phyloP scores from a whole-genome alignment of 2,113 vertebrate species.

The Myotis yumanensis region DNA sequence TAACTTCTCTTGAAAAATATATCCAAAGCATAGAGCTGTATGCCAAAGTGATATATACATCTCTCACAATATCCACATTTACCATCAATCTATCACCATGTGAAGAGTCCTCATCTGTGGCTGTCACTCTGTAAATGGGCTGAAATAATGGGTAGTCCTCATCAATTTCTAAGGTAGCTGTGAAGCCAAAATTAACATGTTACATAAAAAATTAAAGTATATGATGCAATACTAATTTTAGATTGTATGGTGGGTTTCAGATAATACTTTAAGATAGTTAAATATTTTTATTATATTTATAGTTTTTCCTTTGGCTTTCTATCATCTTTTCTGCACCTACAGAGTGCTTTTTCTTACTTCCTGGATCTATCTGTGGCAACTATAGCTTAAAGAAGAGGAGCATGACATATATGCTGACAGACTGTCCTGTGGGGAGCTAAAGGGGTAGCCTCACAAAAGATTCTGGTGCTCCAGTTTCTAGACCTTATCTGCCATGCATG shows the following conservation, averaged over 20 bases:
- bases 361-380: not conserved
- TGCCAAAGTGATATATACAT: not conserved
- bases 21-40: not conserved
- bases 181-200: slow-evolving; percentile 54
- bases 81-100: slow-evolving; percentile 48
- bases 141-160: slow-evolving; percentile 67
- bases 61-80: not conserved
- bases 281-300: not conserved
- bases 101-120: slow-evolving; percentile 4
- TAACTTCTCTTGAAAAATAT: not conserved
- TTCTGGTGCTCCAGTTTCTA: not conserved
- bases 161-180: slow-evolving; percentile 54
- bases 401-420: not conserved
- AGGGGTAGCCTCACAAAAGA: not conserved
- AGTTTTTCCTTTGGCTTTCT: not conserved
- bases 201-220: slow-evolving; percentile 2
- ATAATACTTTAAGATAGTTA: not conserved
- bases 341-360: not conserved
- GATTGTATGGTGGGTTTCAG: not conserved
- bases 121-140: slow-evolving; percentile 55
- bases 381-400: not conserved
- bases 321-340: not conserved
- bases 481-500: not conserved
- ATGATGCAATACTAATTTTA: not conserved
- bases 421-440: not conserved